phyloP scores from a whole-genome alignment of 1,140 invertebrate species.

The Drosophila nebulosa region DNA sequence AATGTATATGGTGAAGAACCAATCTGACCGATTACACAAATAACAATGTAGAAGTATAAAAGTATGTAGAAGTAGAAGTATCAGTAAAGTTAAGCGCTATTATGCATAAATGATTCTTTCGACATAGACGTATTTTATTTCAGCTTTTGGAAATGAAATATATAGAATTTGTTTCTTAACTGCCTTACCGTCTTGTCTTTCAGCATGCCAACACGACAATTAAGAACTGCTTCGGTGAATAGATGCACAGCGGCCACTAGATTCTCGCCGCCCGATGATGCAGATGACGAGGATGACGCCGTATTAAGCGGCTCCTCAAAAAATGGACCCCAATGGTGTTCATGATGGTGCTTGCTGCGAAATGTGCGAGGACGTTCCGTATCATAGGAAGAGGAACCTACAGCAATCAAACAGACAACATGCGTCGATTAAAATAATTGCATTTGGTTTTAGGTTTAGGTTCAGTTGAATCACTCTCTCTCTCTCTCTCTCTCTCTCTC shows the following conservation, averaged over 20 bases:
- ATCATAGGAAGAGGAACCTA: slow-evolving; percentile 74
- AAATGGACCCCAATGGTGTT: slow-evolving; percentile 87
- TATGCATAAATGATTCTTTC: no score
- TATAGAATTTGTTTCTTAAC: no score
- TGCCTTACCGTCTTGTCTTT: slow-evolving; percentile 91
- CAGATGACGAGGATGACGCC: slow-evolving; percentile 29
- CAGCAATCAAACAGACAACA: background rate
- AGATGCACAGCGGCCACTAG: slow-evolving; percentile 86
- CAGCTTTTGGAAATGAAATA: no score
- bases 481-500: no score
- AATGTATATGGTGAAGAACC: background rate
- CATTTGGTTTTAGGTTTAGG: background rate
- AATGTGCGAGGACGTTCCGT: slow-evolving; percentile 83
- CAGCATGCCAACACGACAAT: slow-evolving; percentile 90
- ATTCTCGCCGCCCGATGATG: slow-evolving; percentile 62
- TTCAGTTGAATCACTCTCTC: background rate
- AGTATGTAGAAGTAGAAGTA: no score
- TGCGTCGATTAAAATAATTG: background rate
- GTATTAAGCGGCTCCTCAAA: slow-evolving; percentile 85
- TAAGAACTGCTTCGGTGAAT: slow-evolving; percentile 89
- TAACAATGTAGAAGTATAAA: no score
- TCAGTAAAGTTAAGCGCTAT: no score
- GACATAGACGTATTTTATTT: no score
- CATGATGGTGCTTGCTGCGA: slow-evolving; percentile 83
- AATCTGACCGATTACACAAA: no score